Evolutionary conservation across 2,113 vertebrate species (phyloP), one percentile per base, ranked within the genome.

Genomic region (Crotalus helleri): DNA sequence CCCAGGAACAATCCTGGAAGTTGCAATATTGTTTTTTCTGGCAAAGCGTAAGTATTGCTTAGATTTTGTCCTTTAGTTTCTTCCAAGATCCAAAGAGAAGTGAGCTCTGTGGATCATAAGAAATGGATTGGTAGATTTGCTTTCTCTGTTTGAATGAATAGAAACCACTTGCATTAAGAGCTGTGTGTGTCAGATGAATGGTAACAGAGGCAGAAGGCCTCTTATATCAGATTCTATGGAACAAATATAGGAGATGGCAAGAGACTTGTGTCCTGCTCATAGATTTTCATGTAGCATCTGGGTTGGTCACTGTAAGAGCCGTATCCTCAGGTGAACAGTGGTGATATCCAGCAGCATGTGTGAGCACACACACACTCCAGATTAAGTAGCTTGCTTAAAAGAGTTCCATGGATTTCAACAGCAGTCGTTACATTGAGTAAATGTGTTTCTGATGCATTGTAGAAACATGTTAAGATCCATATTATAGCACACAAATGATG

Each of bases 1-100:
- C 93, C 93, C 94, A 96, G 95, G 81, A 93, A 92, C 92, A 94
- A 91, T 90, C 95, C 94, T 94, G 94, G 92, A 97, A 96, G 94
- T 81, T 81, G 74, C 74, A 89, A 90, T 96, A 96, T 92, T 93
- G 39, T 90, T 95, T 87, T 92, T 95, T 97, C 95, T 96, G 92
- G 93, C 39, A 90, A 93, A 94, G 88, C 87, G 54, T n/a, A 91
- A 29, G n/a, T 53, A 93, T 94, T 95, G 94, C 95, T 97, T 95
- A 95, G 90, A 95, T 96, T 95, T 91, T 93, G 46, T 95, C 95
- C 9, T 74, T 89, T 57, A 39, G 7, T 53, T 53, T 51, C n/a
- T 88, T 49, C 46, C 46, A 69, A 12, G n/a, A 33, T 39, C 51
- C 46, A 51, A 85, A 21, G 44, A 92, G 24, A 29, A 51, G 44